Conservation (phyloP, 2,797 vertebrate species). For the Ficedula albicollis region DNA sequence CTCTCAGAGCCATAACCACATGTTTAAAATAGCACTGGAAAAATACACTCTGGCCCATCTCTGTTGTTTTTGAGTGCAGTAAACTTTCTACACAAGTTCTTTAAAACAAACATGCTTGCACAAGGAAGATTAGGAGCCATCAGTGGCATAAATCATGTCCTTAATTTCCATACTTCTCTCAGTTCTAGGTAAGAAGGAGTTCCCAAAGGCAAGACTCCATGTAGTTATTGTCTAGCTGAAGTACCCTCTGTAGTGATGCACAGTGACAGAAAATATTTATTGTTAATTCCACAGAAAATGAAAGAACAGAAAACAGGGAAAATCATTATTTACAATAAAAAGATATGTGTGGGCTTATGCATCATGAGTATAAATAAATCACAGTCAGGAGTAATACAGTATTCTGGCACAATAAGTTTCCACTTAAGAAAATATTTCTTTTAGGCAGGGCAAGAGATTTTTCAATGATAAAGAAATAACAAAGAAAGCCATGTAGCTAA, state of each 20-base stretch:
- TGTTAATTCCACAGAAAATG: not conserved
- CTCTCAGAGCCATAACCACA: constrained; percentile 43
- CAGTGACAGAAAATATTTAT: not conserved
- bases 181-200: not conserved
- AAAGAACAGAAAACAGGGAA: not conserved
- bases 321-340: not conserved
- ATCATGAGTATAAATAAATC: not conserved
- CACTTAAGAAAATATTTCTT: not conserved
- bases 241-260: not conserved
- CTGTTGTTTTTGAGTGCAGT: not conserved
- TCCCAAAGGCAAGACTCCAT: not conserved
- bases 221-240: not conserved
- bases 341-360: not conserved
- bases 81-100: not conserved
- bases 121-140: not conserved
- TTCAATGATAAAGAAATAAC: not conserved
- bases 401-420: not conserved
- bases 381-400: not conserved
- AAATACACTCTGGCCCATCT: constrained; percentile 1
- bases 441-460: not conserved
- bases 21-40: constrained; percentile 55
- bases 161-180: not conserved
- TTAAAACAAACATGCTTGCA: not conserved
- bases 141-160: not conserved
- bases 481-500: not conserved